Base-by-base conservation (phyloP, 2,113 vertebrate species). In the Passer domesticus region DNA sequence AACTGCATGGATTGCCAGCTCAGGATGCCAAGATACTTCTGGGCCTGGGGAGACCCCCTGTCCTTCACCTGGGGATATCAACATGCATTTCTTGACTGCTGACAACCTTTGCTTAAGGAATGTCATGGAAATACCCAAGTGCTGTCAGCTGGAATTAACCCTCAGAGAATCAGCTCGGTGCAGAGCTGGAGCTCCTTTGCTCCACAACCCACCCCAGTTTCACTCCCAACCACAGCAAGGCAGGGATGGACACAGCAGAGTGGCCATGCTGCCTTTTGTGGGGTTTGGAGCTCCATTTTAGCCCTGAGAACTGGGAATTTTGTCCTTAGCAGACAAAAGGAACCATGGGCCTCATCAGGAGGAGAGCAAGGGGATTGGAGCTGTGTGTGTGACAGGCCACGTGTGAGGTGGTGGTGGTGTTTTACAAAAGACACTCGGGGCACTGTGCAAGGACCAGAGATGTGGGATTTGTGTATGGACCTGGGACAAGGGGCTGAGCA, bases 281-380 rank as follows among this genome's bases (percentile, higher is more conserved):
- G 13, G 35, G 35, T 11, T 68, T 52, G 56, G 10, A 62, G 60
- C 33, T 58, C 33, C 35, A 25, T 44, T 76, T 73, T 13, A 67
- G 47, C 44, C 41, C 46, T 59, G 41, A 43, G 47, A 52, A 9
- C 12, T 46, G 70, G 44, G 67, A 72, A 28, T 43, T 35, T 17
- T 67, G 35, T 53, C 69, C 39, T 49, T 6, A 43, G 72, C 5
- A 12, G 70, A 30, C 3, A 44, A 72, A 66, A 84, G 2, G 9
- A 15, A 15, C 39, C 1, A 0, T 2, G 6, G 15, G 25, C 10
- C 74, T 66, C 56, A 33, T 7, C 18, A 3, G 0, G 8, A 39
- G 10, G 60, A 63, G 19, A n/a, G 23, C 23, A 35, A 15, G 10
- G 5, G 69, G 52, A 13, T 7, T 50, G 58, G 28, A 33, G 70